phyloP scores from a whole-genome alignment of 1,140 invertebrate species.

The silkworm (Bombyx mori) region ASM3026992v2 NC_085121.1:3681001-3681500 shows the following conservation, averaged over 20 bases:
- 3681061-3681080: slow-evolving; percentile 42
- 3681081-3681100: slow-evolving; percentile 40
- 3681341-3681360: slow-evolving; percentile 56
- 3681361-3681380: slow-evolving; percentile 50
- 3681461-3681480: slow-evolving; percentile 51
- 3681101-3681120: slow-evolving; percentile 41
- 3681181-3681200: slow-evolving; percentile 23
- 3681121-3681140: slow-evolving; percentile 5
- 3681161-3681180: slow-evolving; percentile 22
- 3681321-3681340: slow-evolving; percentile 59
- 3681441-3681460: slow-evolving; percentile 55
- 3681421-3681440: slow-evolving; percentile 51
- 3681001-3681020: slow-evolving; percentile 7
- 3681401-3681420: slow-evolving; percentile 63
- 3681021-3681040: slow-evolving; percentile 13
- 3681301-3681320: slow-evolving; percentile 53
- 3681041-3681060: slow-evolving; percentile 4
- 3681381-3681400: slow-evolving; percentile 42
- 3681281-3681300: slow-evolving; percentile 43
- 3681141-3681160: slow-evolving; percentile 20
- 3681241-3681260: slow-evolving; percentile 42
- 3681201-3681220: slow-evolving; percentile 23
- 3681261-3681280: slow-evolving; percentile 56
- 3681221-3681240: slow-evolving; percentile 28
- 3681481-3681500: slow-evolving; percentile 55